A percentile compares a stretch with the other conserved stretches of the same genome.
These are phyloP conservation scores for Ctenochaetus hawaiiensis DNA, from an alignment of 2,797 vertebrate genomes.

Conservation along the genomic window DNA sequence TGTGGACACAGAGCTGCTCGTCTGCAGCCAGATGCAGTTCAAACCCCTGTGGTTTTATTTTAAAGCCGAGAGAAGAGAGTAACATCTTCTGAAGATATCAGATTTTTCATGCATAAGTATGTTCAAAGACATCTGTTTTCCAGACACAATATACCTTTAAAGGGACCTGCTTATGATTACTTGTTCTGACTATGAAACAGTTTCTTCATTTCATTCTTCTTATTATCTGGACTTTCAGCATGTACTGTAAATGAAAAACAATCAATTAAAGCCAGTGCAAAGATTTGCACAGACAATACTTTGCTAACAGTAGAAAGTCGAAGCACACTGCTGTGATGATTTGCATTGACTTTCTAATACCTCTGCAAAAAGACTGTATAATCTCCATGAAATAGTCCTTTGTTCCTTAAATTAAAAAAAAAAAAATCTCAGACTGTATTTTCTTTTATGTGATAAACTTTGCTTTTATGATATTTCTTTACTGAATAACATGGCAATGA, in stretches of 20 bases:
- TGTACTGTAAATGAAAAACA: neutral
- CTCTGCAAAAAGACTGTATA: neutral
- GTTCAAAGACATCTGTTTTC: neutral
- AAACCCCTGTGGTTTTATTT: neutral
- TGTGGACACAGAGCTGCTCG: constrained; percentile 13
- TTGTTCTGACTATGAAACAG: neutral
- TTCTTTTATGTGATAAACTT: neutral
- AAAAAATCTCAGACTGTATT: neutral
- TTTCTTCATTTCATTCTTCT: neutral
- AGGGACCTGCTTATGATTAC: neutral
- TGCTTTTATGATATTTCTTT: constrained; percentile 10
- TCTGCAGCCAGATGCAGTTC: constrained; percentile 42
- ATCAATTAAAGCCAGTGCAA: neutral
- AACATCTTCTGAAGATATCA: neutral
- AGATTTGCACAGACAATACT: neutral
- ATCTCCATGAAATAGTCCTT: neutral
- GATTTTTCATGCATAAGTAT: no score
- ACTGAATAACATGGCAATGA: neutral
- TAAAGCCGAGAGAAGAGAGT: neutral
- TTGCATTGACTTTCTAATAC: neutral
- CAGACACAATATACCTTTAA: neutral
- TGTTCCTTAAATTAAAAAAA: neutral
- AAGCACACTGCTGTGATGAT: neutral
- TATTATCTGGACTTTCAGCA: neutral
- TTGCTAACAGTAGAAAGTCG: neutral